Evolutionary conservation across 2,797 vertebrate species (phyloP).

Genomic region (Lacerta bilineata): DNA sequence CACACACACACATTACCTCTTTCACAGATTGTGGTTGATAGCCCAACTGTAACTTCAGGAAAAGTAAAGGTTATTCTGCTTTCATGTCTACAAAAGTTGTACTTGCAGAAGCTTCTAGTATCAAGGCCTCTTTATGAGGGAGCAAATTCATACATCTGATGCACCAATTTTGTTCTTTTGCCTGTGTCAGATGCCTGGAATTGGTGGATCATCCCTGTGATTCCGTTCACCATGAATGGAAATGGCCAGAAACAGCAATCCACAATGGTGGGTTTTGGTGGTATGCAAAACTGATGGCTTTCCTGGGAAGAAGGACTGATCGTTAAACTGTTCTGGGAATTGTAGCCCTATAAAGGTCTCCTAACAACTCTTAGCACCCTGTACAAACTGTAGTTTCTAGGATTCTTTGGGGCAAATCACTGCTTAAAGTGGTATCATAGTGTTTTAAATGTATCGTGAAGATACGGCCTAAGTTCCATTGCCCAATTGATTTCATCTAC

Average conservation of each 20-base stretch:
- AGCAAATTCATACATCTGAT: neutral
- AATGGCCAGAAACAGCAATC: neutral
- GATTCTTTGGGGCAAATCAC: neutral
- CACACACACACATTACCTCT: constrained; percentile 9
- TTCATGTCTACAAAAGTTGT: neutral
- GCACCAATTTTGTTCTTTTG: neutral
- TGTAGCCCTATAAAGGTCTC: too few relatives aligned
- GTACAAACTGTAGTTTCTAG: neutral
- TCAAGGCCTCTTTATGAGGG: neutral
- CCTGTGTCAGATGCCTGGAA: neutral
- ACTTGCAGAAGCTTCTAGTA: neutral
- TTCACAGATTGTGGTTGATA: constrained; percentile 50
- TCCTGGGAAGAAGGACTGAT: neutral
- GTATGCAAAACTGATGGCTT: neutral
- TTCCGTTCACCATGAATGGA: neutral
- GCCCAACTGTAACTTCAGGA: constrained; percentile 46
- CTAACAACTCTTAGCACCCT: too few relatives aligned
- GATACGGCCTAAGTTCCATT: neutral
- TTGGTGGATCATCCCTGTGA: neutral
- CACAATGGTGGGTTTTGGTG: neutral
- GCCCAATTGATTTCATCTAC: neutral
- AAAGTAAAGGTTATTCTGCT: constrained; percentile 20
- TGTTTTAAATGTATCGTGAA: too few relatives aligned
- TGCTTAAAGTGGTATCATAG: too few relatives aligned
- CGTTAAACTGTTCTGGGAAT: too few relatives aligned